Conservation (phyloP, 2,888 invertebrate genomes). For the Rhagophthalmus giganteus region DNA sequence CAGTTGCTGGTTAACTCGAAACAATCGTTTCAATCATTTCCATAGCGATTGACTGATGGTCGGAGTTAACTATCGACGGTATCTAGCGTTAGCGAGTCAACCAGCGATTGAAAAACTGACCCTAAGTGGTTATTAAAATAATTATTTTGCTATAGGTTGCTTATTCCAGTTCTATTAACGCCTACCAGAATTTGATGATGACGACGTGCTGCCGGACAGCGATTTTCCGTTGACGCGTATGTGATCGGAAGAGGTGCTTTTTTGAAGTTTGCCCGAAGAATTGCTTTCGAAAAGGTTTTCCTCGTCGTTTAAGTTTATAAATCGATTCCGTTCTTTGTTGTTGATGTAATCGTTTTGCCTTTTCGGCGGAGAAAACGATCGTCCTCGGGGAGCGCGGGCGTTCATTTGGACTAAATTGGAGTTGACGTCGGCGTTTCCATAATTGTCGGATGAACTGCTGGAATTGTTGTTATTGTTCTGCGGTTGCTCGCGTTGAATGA, state of each 20-base stretch:
- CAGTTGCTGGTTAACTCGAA: too few relatives aligned
- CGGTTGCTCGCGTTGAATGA: conserved; percentile 45
- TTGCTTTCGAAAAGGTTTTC: conserved; percentile 21
- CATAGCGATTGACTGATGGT: too few relatives aligned
- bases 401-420: conserved; percentile 21
- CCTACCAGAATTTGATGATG: conserved; percentile 36
- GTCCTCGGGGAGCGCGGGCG: conserved; percentile 38
- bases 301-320: conserved; percentile 14
- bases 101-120: not conserved
- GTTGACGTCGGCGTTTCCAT: conserved; percentile 21
- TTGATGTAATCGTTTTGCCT: conserved; percentile 8
- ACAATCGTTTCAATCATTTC: too few relatives aligned
- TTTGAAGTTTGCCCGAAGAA: conserved; percentile 37
- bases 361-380: conserved; percentile 51
- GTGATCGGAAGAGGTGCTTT: conserved; percentile 53
- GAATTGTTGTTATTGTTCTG: conserved; percentile 27
- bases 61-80: too few relatives aligned
- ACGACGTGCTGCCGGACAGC: conserved; percentile 37
- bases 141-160: not conserved
- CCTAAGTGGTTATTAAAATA: not conserved
- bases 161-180: not conserved
- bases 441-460: conserved; percentile 18
- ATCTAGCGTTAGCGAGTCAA: too few relatives aligned
- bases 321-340: conserved; percentile 13
- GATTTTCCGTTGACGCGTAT: conserved; percentile 23